Conservation (phyloP, 2,888 invertebrate species). For the Epinotia ramella region DNA sequence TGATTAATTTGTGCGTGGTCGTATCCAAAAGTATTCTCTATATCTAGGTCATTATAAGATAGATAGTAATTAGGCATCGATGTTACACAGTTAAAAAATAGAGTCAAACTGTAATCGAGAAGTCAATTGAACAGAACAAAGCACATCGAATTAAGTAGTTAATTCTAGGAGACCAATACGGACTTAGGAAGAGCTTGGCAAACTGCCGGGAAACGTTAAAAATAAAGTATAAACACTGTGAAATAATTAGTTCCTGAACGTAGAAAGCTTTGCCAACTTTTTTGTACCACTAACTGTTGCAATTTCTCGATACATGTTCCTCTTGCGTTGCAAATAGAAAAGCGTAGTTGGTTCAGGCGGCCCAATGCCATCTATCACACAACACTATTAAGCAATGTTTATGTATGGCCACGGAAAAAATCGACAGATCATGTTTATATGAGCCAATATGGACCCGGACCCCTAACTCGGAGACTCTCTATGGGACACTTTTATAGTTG, state of each 20-base stretch:
- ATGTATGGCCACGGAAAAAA: too few relatives aligned
- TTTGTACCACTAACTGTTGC: constrained; percentile 3
- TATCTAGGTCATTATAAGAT: too few relatives aligned
- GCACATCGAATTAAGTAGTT: constrained; percentile 8
- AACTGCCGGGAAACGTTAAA: constrained; percentile 7
- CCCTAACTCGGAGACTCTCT: too few relatives aligned
- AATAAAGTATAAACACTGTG: constrained; percentile 25
- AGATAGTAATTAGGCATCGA: neutral
- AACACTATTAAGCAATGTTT: too few relatives aligned
- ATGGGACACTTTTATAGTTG: too few relatives aligned
- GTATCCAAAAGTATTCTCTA: too few relatives aligned
- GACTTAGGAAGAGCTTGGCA: constrained; percentile 7
- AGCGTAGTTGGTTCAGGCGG: too few relatives aligned
- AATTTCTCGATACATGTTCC: neutral
- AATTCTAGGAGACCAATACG: neutral
- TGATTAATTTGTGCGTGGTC: too few relatives aligned
- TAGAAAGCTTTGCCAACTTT: constrained; percentile 19
- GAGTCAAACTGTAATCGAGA: neutral
- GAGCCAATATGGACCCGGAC: too few relatives aligned
- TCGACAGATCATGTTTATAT: too few relatives aligned
- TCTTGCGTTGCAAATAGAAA: neutral
- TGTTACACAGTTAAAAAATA: neutral
- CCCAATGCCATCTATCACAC: too few relatives aligned
- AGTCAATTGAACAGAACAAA: constrained; percentile 3
- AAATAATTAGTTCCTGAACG: constrained; percentile 29